Base-by-base conservation (phyloP, 2,888 invertebrate species). In the Xanthia togata region DNA sequence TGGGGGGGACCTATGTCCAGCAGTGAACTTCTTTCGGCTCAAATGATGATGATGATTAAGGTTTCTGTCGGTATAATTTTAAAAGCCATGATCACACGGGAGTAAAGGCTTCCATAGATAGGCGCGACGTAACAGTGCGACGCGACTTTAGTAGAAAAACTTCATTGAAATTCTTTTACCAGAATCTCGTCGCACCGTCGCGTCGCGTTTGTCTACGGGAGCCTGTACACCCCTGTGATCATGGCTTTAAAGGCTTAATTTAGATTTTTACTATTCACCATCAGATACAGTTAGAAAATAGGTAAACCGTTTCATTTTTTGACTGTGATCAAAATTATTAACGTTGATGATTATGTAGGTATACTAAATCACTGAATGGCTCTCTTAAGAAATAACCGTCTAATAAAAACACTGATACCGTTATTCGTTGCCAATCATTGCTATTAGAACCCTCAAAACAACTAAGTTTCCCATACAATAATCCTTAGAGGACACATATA, bases 401-500 rank as follows among this genome's bases (percentile, higher is more conserved):
- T 47, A 4, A 47, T 47, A 47, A 4, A 47, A 5, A 44, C 14
- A 44, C 14, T 14, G 44, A 44, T 44, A 44, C 14, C 14, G 14
- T 44, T 44, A 41, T 47, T 47, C 1, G 17, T 20, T 47, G 47
- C 17, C 47, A 47, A 23, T 23, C 0, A 50, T 50, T 50, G 50
- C 2, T 50, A 50, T 20, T 50, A 8, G 50, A 50, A 50, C 23
- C 23, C 50, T 50, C 50, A 50, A 23, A 50, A 23, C 50, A 50
- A 50, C n/a, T 31, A 26, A 71, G 60, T 59, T 79, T 75, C 79
- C 65, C 79, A 79, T 64, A 81, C 65, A 44, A 71, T 83, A 83
- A 86, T 77, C 76, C 70, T 64, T 73, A 41, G 38, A 23, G 35
- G 63, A 82, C 57, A 79, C 38, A 83, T 65, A 81, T 73, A 85